These are phyloP conservation scores for Allobates femoralis DNA, from an alignment of 2,797 vertebrate genomes.

Conservation along the genomic window DNA sequence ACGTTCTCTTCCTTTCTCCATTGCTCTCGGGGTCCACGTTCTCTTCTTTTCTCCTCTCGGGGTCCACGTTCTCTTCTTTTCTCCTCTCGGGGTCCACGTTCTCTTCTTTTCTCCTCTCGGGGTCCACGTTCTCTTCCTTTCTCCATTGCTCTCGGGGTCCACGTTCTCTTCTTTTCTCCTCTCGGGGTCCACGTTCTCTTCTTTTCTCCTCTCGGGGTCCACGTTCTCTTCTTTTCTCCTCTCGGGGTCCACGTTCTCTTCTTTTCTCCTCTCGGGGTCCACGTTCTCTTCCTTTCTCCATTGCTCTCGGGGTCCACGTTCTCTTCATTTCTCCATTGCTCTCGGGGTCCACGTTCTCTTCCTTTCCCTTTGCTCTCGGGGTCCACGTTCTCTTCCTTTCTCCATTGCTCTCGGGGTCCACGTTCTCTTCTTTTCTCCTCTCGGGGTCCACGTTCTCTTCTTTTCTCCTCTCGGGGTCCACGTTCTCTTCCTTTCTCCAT, in stretches of 20 bases:
- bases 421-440: neutral
- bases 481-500: neutral
- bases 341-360: no score
- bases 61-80: neutral
- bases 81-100: no score
- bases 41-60: neutral
- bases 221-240: neutral
- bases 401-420: no score
- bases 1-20: neutral
- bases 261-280: no score
- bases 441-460: neutral
- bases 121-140: neutral
- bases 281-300: neutral
- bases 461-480: no score
- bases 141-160: no score
- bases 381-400: neutral
- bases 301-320: neutral
- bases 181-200: neutral
- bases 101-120: neutral
- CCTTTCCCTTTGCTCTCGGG: neutral
- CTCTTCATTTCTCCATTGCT: neutral
- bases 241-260: neutral
- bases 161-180: neutral
- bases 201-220: no score
- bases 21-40: no score